A percentile compares a stretch with the other conserved stretches of the same genome.
Conservation (phyloP, 2,888 invertebrate species). For the Elegia similella region DNA sequence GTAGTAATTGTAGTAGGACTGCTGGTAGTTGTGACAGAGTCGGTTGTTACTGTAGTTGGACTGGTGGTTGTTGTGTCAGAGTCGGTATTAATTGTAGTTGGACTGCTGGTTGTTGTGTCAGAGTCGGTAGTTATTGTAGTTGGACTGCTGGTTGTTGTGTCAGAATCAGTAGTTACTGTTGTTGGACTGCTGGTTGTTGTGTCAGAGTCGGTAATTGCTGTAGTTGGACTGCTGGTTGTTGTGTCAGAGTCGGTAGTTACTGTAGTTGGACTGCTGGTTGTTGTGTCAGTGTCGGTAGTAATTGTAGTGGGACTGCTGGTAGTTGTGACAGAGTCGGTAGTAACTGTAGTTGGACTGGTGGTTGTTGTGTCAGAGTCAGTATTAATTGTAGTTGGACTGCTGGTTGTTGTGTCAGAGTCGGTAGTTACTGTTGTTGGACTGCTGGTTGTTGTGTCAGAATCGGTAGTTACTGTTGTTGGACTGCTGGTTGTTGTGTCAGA, state of each 20-base stretch:
- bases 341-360: slow-evolving; percentile 5
- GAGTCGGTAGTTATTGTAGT: slow-evolving; percentile 1
- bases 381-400: not conserved
- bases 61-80: not conserved
- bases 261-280: slow-evolving; percentile 9
- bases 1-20: no score
- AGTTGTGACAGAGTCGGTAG: slow-evolving; percentile 12
- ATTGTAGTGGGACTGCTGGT: slow-evolving; percentile 10
- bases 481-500: not conserved
- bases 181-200: not conserved
- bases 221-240: slow-evolving; percentile 14
- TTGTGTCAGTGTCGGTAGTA: slow-evolving; percentile 9
- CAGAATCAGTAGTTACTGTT: not conserved
- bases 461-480: not conserved
- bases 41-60: not conserved
- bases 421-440: not conserved
- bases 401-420: not conserved
- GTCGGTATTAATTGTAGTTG: not conserved
- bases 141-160: slow-evolving; percentile 14
- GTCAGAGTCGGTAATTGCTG: not conserved
- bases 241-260: slow-evolving; percentile 1
- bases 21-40: not conserved
- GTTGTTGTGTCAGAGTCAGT: not conserved
- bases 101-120: not conserved
- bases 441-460: not conserved